Evolutionary conservation across 2,888 invertebrate species (phyloP).

Genomic region (Athrips mouffetella): DNA sequence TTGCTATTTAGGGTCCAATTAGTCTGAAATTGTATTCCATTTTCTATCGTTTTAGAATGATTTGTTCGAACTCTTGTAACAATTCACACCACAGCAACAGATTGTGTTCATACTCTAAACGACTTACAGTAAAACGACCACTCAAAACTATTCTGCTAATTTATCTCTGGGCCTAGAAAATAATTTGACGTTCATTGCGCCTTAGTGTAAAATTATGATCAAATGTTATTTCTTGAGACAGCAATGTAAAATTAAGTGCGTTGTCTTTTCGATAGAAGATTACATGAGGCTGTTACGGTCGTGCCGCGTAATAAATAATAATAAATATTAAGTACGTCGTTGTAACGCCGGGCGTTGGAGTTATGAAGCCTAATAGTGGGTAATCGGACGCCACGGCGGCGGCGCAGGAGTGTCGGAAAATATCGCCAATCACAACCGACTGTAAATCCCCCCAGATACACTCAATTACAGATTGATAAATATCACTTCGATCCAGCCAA

Average conservation of each 20-base stretch:
- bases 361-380: constrained; percentile 18
- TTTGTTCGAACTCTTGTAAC: constrained; percentile 13
- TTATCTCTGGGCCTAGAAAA: not conserved
- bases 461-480: constrained; percentile 11
- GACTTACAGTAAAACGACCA: constrained; percentile 1
- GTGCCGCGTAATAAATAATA: constrained; percentile 31
- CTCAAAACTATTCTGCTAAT: not conserved
- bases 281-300: constrained; percentile 9
- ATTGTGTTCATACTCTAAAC: not conserved
- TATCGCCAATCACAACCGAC: constrained; percentile 16
- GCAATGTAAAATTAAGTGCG: constrained; percentile 2
- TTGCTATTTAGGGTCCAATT: not conserved
- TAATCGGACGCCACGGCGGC: constrained; percentile 20
- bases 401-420: constrained; percentile 20
- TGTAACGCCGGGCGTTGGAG: constrained; percentile 13
- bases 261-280: not conserved
- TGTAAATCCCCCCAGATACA: constrained; percentile 11
- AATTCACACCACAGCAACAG: constrained; percentile 15
- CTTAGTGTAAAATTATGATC: not conserved
- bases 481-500: constrained; percentile 10
- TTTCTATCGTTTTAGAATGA: constrained; percentile 8
- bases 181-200: not conserved
- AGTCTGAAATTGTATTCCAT: constrained; percentile 1
- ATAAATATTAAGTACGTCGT: constrained; percentile 28
- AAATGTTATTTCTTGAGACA: not conserved